Evolutionary conservation across 2,113 vertebrate genomes (phyloP).

Genomic region (Rutilus rutilus): DNA sequence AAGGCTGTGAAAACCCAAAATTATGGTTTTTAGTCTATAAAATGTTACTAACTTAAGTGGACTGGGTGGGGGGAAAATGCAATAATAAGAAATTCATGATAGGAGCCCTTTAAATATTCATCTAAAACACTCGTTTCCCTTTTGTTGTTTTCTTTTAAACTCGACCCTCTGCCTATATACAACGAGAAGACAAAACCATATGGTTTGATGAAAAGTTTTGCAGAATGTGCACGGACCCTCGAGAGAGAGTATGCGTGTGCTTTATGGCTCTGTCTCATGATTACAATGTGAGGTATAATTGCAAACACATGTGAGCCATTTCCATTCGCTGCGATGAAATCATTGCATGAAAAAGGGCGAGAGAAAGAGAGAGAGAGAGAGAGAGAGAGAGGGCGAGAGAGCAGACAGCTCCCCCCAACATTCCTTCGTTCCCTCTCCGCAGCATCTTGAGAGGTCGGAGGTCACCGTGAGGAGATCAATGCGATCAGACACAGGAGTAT

Average conservation of each 20-base stretch:
- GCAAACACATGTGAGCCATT: constrained; percentile 61
- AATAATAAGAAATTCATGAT: constrained; percentile 17
- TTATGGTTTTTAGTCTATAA: background rate
- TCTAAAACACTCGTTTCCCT: constrained; percentile 13
- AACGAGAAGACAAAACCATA: constrained; percentile 41
- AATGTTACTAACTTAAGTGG: background rate
- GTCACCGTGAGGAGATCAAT: constrained; percentile 56
- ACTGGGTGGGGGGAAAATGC: background rate
- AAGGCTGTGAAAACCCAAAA: background rate
- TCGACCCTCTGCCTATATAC: constrained; percentile 31
- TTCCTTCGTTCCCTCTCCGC: constrained; percentile 51
- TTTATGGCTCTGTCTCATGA: constrained; percentile 51
- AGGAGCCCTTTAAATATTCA: background rate
- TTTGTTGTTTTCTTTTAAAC: constrained; percentile 39
- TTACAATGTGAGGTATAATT: constrained; percentile 58
- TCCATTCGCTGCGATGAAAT: constrained; percentile 56
- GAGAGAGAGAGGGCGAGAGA: constrained; percentile 12
- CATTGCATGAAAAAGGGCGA: constrained; percentile 52
- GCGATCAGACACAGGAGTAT: constrained; percentile 64
- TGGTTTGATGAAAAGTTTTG: constrained; percentile 48
- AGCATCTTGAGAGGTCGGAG: constrained; percentile 61
- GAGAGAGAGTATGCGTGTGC: constrained; percentile 29
- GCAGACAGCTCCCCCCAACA: constrained; percentile 36
- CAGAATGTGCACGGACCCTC: constrained; percentile 30
- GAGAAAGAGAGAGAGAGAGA: constrained; percentile 22